Evolutionary conservation across 2,113 vertebrate species (phyloP).

Genomic region (Corythaeola cristata): DNA sequence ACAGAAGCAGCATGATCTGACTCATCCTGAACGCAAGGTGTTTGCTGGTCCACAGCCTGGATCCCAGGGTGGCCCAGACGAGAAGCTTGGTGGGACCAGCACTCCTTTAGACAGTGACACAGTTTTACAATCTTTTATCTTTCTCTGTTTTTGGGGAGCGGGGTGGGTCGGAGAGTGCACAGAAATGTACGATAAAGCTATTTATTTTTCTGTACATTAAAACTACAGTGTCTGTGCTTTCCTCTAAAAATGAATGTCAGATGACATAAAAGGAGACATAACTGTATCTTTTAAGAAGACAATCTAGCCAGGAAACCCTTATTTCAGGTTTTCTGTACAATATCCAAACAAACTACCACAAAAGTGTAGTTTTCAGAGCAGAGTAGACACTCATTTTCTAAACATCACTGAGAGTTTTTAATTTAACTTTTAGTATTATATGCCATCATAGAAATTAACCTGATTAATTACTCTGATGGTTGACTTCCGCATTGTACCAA

Average conservation of each 20-base stretch:
- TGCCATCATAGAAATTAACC: not conserved
- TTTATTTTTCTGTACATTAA: not conserved
- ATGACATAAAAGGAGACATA: not conserved
- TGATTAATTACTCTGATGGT: not conserved
- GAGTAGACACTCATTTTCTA: not conserved
- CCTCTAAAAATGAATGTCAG: not conserved
- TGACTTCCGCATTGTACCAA: not conserved
- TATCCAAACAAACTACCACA: not conserved
- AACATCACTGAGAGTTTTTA: not conserved
- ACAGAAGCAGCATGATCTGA: not conserved
- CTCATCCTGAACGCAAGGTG: not conserved
- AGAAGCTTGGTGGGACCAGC: not conserved
- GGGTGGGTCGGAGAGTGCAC: not conserved
- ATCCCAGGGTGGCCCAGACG: not conserved
- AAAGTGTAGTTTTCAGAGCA: not conserved
- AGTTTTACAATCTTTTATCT: not conserved
- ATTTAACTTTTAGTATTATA: not conserved
- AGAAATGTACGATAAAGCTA: not conserved
- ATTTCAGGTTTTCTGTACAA: not conserved
- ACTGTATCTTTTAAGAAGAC: not conserved
- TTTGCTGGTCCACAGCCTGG: not conserved
- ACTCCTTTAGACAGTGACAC: not conserved
- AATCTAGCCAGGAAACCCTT: not conserved
- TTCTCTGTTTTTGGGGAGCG: not conserved
- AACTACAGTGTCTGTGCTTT: not conserved